These are phyloP conservation scores for Acronicta aceris DNA, from an alignment of 2,888 invertebrate genomes.

Conservation along the genomic window DNA sequence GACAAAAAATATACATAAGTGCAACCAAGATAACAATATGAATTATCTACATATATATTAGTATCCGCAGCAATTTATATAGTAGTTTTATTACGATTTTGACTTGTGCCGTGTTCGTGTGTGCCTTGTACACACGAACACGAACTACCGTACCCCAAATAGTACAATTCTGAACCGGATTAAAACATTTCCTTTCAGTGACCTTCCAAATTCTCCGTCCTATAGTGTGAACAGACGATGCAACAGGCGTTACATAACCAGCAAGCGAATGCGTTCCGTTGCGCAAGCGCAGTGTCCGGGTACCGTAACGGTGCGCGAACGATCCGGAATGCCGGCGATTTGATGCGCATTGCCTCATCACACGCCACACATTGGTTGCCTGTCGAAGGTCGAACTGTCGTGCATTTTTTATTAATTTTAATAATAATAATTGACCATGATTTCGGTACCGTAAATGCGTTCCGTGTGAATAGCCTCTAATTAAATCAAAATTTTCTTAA, in stretches of 20 bases:
- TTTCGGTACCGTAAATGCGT: constrained; percentile 33
- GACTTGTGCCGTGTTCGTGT: too few species aligned
- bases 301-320: constrained; percentile 82
- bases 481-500: constrained; percentile 18
- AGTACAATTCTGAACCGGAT: constrained; percentile 29
- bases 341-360: constrained; percentile 81
- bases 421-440: constrained; percentile 31
- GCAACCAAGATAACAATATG: too few species aligned
- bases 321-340: constrained; percentile 85
- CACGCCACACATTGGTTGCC: constrained; percentile 60
- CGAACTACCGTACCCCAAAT: constrained; percentile 1
- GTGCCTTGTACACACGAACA: too few species aligned
- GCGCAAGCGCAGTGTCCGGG: constrained; percentile 83
- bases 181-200: constrained; percentile 27
- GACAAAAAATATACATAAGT: too few species aligned
- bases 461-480: constrained; percentile 41
- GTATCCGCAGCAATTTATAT: constrained; percentile 3
- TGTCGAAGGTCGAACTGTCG: constrained; percentile 60
- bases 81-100: constrained; percentile 1
- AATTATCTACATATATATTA: too few species aligned
- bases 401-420: constrained; percentile 52
- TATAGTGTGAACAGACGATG: constrained; percentile 70
- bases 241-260: constrained; percentile 79
- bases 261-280: constrained; percentile 78
- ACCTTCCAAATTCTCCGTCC: constrained; percentile 43